Evolutionary conservation across 2,797 vertebrate genomes (phyloP).

Genomic region (Enoplosus armatus): DNA sequence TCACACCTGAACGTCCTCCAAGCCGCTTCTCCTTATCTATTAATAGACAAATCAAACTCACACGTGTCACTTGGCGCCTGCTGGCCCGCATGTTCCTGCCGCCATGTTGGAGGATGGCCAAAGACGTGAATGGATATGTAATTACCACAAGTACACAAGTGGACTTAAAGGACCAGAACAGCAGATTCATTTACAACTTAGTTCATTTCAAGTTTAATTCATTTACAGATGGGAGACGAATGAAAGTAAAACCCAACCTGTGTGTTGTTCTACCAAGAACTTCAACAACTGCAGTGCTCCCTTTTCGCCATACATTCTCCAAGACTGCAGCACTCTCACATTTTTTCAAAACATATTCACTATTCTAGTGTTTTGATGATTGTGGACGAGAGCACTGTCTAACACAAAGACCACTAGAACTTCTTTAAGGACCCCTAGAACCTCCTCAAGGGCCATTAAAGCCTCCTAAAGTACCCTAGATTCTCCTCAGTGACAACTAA

Average conservation of each 20-base stretch:
- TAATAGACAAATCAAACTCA: slow-evolving; percentile 51
- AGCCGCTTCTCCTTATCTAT: slow-evolving; percentile 52
- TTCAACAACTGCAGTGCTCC: neutral
- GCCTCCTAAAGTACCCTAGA: neutral
- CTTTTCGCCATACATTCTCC: neutral
- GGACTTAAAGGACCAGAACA: neutral
- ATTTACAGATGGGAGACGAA: neutral
- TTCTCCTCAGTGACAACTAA: neutral
- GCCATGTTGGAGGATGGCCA: slow-evolving; percentile 20
- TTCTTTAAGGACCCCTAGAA: neutral
- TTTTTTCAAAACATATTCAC: neutral
- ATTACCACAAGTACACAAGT: slow-evolving; percentile 1
- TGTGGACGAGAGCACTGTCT: neutral
- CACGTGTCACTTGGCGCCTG: slow-evolving; percentile 15
- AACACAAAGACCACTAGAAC: neutral
- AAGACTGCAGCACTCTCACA: neutral
- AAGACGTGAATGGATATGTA: slow-evolving; percentile 21
- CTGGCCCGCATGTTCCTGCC: slow-evolving; percentile 15
- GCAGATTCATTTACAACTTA: neutral
- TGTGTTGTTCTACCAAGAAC: neutral
- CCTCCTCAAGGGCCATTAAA: neutral
- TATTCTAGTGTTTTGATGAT: neutral
- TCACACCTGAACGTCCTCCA: slow-evolving; percentile 31
- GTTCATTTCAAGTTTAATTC: neutral
- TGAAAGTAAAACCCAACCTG: neutral